These are phyloP conservation scores for Glossophaga mutica DNA, from an alignment of 2,797 vertebrate species.

Conservation along the genomic window DNA sequence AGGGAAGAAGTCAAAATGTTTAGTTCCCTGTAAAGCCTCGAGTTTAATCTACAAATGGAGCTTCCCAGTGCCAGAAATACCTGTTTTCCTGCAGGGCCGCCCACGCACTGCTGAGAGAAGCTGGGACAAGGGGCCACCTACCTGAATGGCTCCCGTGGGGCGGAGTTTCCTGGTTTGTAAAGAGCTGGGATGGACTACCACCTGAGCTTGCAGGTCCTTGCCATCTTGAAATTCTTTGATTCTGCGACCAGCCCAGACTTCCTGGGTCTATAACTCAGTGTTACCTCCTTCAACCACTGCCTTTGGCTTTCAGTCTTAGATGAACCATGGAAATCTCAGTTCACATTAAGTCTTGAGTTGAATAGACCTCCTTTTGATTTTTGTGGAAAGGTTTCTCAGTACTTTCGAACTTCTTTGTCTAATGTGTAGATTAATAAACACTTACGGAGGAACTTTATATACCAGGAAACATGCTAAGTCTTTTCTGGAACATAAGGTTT, in stretches of 20 bases:
- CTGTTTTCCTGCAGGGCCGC: not conserved
- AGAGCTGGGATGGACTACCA: not conserved
- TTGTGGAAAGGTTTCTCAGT: not conserved
- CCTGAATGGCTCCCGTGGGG: not conserved
- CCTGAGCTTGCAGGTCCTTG: not conserved
- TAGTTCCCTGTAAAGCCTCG: not conserved
- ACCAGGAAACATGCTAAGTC: not conserved
- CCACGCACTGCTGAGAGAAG: fast-evolving
- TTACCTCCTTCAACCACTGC: not conserved
- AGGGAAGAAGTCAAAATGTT: conserved; percentile 42
- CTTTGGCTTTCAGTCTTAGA: not conserved
- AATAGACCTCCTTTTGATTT: conserved; percentile 17
- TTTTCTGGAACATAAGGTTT: not conserved
- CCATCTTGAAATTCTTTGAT: not conserved
- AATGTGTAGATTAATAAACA: not conserved
- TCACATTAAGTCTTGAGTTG: not conserved
- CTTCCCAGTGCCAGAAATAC: not conserved
- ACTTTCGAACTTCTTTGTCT: not conserved
- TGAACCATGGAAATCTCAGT: not conserved
- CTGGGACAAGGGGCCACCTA: not conserved
- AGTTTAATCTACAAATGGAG: not conserved
- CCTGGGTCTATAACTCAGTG: not conserved
- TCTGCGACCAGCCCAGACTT: not conserved
- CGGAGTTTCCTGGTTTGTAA: not conserved
- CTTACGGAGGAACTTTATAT: not conserved